phyloP scores from a whole-genome alignment of 2,113 vertebrate species.

The Pan troglodytes region NHGRI_mPanTro3-v2.1_pri NC_072398.2:221841001-221841500 shows the following conservation, averaged over 20 bases:
- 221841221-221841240: background rate
- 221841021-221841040: background rate
- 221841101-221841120: slow-evolving; percentile 4
- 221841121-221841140: slow-evolving; percentile 54
- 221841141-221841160: slow-evolving; percentile 16
- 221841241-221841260: background rate
- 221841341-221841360: background rate
- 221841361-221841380: background rate
- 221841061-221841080: slow-evolving; percentile 32
- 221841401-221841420: background rate
- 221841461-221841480: background rate
- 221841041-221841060: background rate
- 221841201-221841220: background rate
- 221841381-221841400: background rate
- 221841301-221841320: background rate
- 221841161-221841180: background rate
- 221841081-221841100: background rate
- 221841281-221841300: slow-evolving; percentile 26
- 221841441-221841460: slow-evolving; percentile 26
- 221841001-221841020: background rate
- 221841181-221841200: background rate
- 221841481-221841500: background rate
- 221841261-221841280: slow-evolving; percentile 18
- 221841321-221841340: background rate
- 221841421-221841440: background rate